phyloP scores from a whole-genome alignment of 2,797 vertebrate species.

The Acipenser oxyrinchus region DNA sequence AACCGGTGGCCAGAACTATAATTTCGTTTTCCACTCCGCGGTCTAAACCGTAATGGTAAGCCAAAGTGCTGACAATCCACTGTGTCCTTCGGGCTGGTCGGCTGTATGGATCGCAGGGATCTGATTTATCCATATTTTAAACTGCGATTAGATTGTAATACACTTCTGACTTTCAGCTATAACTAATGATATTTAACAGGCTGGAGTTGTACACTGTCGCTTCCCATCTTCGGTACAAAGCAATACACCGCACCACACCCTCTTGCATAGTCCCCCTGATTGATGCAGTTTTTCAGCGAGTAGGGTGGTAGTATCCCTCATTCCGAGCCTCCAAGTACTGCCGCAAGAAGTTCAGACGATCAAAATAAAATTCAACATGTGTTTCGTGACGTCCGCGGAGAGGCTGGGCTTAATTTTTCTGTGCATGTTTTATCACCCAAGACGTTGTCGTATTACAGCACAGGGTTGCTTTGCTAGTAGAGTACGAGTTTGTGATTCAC shows the following conservation, averaged over 20 bases:
- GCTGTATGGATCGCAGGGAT: conserved; percentile 66
- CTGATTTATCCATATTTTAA: conserved; percentile 50
- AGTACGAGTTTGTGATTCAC: too few species aligned
- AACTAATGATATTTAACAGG: conserved; percentile 22
- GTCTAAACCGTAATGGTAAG: conserved; percentile 80
- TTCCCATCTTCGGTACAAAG: conserved; percentile 17
- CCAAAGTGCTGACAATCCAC: conserved; percentile 85
- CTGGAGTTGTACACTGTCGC: conserved; percentile 10
- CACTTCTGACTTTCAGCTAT: conserved; percentile 26
- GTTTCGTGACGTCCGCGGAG: conserved; percentile 13
- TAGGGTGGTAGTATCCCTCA: conserved; percentile 9
- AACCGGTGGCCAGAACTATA: conserved; percentile 76
- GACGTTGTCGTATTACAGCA: neutral
- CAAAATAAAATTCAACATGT: conserved; percentile 20
- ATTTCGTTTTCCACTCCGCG: conserved; percentile 85
- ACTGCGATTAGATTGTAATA: conserved; percentile 1
- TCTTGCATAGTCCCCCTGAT: neutral
- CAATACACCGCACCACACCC: conserved; percentile 8
- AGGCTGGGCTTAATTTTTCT: conserved; percentile 4
- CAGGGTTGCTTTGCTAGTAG: too few species aligned
- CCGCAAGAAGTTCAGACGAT: conserved; percentile 4
- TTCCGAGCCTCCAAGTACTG: neutral
- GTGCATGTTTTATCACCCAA: neutral
- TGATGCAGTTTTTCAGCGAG: conserved; percentile 16
- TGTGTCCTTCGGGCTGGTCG: conserved; percentile 79